A percentile compares a stretch with the other conserved stretches of the same genome.
phyloP scores from a whole-genome alignment of 2,888 invertebrate genomes.

The Drosophila tripunctata region DNA sequence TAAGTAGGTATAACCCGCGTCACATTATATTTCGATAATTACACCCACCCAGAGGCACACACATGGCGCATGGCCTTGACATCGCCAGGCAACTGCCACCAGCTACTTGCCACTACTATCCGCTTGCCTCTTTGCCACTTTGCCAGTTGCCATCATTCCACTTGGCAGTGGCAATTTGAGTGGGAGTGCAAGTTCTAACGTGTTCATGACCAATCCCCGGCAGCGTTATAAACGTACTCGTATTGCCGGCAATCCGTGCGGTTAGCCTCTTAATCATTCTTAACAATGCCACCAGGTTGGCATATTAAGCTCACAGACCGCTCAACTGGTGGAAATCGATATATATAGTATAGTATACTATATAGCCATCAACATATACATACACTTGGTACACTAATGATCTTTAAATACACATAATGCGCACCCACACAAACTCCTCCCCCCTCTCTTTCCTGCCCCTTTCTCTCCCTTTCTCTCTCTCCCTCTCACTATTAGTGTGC shows the following conservation, averaged over 20 bases:
- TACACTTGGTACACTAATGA: conserved; percentile 71
- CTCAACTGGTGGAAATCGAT: conserved; percentile 79
- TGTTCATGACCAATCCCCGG: conserved; percentile 10
- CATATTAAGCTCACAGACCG: conserved; percentile 50
- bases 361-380: conserved; percentile 30
- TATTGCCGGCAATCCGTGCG: conserved; percentile 50
- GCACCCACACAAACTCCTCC: conserved; percentile 22
- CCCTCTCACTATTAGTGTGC: neutral
- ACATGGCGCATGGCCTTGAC: conserved; percentile 59
- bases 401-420: conserved; percentile 73
- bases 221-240: neutral
- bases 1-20: conserved; percentile 8
- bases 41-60: conserved; percentile 9
- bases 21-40: conserved; percentile 61
- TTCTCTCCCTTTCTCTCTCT: neutral
- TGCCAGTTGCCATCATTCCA: conserved; percentile 15
- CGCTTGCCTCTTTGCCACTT: no score
- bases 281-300: conserved; percentile 60
- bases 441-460: neutral
- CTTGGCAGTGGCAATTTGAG: conserved; percentile 3
- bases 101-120: conserved; percentile 17
- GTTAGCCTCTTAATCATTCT: conserved; percentile 72
- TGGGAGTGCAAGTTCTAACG: neutral
- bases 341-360: conserved; percentile 10
- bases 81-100: conserved; percentile 31